Percentiles rank a stretch among this genome's conserved stretches.
Conservation (phyloP, 2,113 vertebrate species). For the Seriola quinqueradiata region DNA sequence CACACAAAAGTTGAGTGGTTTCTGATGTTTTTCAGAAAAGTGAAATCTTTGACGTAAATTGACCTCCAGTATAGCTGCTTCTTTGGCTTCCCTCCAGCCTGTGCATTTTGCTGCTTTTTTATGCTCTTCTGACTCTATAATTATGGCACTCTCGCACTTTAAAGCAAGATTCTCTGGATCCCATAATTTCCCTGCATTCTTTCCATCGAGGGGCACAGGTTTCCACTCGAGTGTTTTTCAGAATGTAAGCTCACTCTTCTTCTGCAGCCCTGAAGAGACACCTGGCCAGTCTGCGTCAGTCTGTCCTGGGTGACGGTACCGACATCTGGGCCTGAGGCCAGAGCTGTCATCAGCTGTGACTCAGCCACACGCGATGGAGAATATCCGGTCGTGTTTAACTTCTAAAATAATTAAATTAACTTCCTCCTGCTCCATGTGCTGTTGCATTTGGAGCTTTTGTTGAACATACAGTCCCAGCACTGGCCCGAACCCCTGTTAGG, state of each 20-base stretch:
- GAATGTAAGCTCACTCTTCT: conserved; percentile 16
- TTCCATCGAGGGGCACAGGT: conserved; percentile 44
- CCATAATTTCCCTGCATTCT: conserved; percentile 71
- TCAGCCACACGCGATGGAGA: conserved; percentile 9
- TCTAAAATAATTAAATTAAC: conserved; percentile 11
- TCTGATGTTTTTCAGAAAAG: conserved; percentile 1
- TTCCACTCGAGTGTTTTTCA: conserved; percentile 29
- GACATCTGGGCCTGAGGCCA: conserved; percentile 39
- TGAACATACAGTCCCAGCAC: conserved; percentile 10
- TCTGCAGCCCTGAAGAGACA: conserved; percentile 23
- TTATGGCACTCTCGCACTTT: conserved; percentile 53
- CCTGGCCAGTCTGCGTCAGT: not conserved
- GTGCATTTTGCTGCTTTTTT: conserved; percentile 35
- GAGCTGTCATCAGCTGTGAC: conserved; percentile 38
- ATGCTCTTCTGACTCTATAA: conserved; percentile 53
- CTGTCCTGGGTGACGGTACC: not conserved
- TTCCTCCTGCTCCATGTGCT: not conserved
- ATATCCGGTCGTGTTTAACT: conserved; percentile 1
- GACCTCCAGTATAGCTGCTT: not conserved
- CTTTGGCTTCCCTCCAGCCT: conserved; percentile 35
- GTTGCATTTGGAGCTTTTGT: conserved; percentile 9
- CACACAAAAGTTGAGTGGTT: not conserved
- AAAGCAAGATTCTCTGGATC: conserved; percentile 50
- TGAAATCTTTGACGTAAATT: not conserved
- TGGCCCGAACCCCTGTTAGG: not conserved